Base-by-base conservation (phyloP, 2,113 vertebrate species). In the Oncorhynchus gorbuscha region DNA sequence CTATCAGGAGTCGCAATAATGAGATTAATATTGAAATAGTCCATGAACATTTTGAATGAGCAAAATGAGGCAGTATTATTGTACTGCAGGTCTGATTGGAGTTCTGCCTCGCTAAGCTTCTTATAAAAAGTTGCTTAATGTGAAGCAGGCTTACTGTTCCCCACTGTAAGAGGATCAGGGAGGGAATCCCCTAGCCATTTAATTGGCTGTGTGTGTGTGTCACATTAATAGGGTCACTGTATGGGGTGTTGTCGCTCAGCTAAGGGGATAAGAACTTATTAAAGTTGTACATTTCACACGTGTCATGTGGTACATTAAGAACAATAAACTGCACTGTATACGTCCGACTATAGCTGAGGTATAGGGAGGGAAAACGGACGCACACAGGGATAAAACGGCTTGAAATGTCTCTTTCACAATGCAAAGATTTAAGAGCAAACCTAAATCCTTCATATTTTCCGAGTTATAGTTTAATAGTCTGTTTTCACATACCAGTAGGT, bases 81-180 rank as follows among this genome's bases (percentile, higher is more conserved):
- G 12, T 55, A 16, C 5, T 55, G 51, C 51, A 55, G 51, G 18
- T 16, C 51, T 55, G 16, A 18, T 55, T 5, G 51, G 16, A 55
- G 20, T 8, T 24, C 59, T 62, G 77, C 26, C 72, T n/a, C 32
- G 26, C 6, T 70, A 48, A 35, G 69, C 59, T 45, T 80, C 69
- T 82, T 83, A 81, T 72, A 72, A 65, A 65, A 73, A 62, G 62
- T 24, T 82, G 68, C 78, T 79, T 67, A 80, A 59, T 66, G 35
- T 55, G 69, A 74, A 74, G 71, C 30, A 73, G 64, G 83, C 78
- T 84, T 86, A 65, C 35, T 24, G 78, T 74, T 78, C 62, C 51
- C n/a, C 22, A 51, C n/a, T 69, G 78, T 85, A 89, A 90, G 81
- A 84, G 84, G 87, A 83, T 85, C 88, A 74, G 30, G 24, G 22